A percentile compares a stretch with the other conserved stretches of the same genome.
These are phyloP conservation scores for Papilio elwesi DNA, from an alignment of 2,888 invertebrate genomes.

Conservation along the genomic window DNA sequence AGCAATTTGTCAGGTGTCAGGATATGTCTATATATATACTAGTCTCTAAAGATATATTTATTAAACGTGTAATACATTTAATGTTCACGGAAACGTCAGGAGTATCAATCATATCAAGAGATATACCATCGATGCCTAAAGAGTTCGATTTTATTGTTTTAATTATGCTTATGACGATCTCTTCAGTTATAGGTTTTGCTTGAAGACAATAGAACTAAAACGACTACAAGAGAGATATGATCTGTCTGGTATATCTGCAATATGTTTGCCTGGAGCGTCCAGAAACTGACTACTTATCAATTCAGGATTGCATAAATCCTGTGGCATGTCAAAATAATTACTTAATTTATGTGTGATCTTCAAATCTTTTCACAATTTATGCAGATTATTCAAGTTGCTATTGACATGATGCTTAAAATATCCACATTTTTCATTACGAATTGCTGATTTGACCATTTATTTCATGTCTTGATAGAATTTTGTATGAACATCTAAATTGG, in stretches of 20 bases:
- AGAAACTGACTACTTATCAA: too few species aligned
- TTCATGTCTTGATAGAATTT: slow-evolving; percentile 36
- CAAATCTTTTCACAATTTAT: slow-evolving; percentile 40
- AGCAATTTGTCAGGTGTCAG: too few species aligned
- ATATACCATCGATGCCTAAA: not conserved
- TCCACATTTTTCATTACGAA: slow-evolving; percentile 37
- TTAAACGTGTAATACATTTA: slow-evolving; percentile 31
- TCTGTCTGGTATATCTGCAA: too few species aligned
- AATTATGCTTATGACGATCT: too few species aligned
- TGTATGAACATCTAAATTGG: slow-evolving; percentile 25
- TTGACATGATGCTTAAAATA: slow-evolving; percentile 36
- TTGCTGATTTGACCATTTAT: slow-evolving; percentile 17
- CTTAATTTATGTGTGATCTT: slow-evolving; percentile 15
- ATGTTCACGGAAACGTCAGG: slow-evolving; percentile 28
- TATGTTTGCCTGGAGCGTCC: too few species aligned
- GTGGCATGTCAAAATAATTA: too few species aligned
- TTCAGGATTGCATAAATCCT: too few species aligned
- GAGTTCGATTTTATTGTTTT: slow-evolving; percentile 1
- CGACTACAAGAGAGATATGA: too few species aligned
- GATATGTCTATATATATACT: too few species aligned
- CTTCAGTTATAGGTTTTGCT: too few species aligned
- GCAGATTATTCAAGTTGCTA: slow-evolving; percentile 19
- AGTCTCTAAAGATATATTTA: slow-evolving; percentile 34
- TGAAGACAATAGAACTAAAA: too few species aligned
- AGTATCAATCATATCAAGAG: slow-evolving; percentile 37